Evolutionary conservation across 2,113 vertebrate species (phyloP), one percentile per base, ranked within the genome.

Genomic region (Calcarius ornatus): DNA sequence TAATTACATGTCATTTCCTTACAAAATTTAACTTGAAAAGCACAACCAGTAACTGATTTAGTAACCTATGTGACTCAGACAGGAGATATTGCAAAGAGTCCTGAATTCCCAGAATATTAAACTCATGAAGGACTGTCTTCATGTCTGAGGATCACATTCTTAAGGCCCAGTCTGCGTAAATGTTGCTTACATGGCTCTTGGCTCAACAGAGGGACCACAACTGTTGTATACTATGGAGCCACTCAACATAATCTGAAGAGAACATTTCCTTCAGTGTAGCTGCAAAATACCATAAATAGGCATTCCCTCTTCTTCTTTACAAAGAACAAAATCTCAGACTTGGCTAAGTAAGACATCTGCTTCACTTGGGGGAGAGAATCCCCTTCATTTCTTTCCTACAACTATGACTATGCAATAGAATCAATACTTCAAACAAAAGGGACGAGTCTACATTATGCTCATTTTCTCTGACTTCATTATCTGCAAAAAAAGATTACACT

Each of bases 221-320:
- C 84, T 43, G 0, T 95, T 94, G 94, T 68, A 57, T 64, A 89
- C 84, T 43, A 92, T 86, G 88, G 83, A 94, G 69, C 65, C 88
- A 94, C 91, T 96, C 86, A 91, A 93, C 59, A 77, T 83, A 70
- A 94, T 95, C 77, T 92, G 91, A 96, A 91, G 80, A 83, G 83
- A 96, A 19, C 73, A 92, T 71, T 95, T 95, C 90, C 91, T 88
- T 81, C 61, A 84, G 72, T 94, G 90, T 66, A 96, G 94, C 88
- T 73, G 68, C 75, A 96, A 96, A 95, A 88, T 63, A 88, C 95
- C 96, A 97, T 97, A 97, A 97, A 97, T 94, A 97, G 95, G 43
- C 95, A 96, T 96, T 81, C 77, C 28, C 86, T 84, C 72, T 81
- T 51, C 72, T 84, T 94, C 81, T 33, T 94, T 60, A 75, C 60